Conservation (phyloP, 2,888 invertebrate species). For the Zele albiditarsus region DNA sequence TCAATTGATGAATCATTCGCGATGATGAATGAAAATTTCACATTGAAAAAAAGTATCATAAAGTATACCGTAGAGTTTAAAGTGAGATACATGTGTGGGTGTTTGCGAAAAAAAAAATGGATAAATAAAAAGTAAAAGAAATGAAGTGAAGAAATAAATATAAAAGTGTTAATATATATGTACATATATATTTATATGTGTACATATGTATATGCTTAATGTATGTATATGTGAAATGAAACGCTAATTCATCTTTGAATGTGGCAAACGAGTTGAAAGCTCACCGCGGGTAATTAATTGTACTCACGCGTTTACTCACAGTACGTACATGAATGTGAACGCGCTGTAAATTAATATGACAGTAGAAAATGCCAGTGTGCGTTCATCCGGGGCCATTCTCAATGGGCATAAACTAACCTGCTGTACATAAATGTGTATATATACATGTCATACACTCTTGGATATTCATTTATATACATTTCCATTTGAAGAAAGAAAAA, state of each 20-base stretch:
- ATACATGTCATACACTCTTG: not conserved
- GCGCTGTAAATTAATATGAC: slow-evolving; percentile 63
- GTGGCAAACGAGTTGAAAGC: slow-evolving; percentile 65
- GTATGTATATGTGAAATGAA: slow-evolving; percentile 36
- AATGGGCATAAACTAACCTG: not conserved
- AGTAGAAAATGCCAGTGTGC: slow-evolving; percentile 51
- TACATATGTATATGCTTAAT: not conserved
- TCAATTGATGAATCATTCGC: no score
- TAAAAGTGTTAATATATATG: not conserved
- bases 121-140: not conserved
- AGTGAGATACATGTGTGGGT: slow-evolving; percentile 26
- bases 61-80: not conserved
- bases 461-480: not conserved
- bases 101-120: slow-evolving; percentile 19
- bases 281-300: slow-evolving; percentile 64
- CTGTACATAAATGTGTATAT: not conserved
- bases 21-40: not conserved
- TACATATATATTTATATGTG: no score
- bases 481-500: not conserved
- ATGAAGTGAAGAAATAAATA: no score
- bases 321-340: slow-evolving; percentile 7
- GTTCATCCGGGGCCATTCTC: slow-evolving; percentile 19
- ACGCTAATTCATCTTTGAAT: slow-evolving; percentile 62
- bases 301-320: slow-evolving; percentile 59
- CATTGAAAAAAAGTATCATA: not conserved